A percentile compares a stretch with the other conserved stretches of the same genome.
Conservation (phyloP, 2,797 vertebrate genomes). For the Enteromius viviparus region DNA sequence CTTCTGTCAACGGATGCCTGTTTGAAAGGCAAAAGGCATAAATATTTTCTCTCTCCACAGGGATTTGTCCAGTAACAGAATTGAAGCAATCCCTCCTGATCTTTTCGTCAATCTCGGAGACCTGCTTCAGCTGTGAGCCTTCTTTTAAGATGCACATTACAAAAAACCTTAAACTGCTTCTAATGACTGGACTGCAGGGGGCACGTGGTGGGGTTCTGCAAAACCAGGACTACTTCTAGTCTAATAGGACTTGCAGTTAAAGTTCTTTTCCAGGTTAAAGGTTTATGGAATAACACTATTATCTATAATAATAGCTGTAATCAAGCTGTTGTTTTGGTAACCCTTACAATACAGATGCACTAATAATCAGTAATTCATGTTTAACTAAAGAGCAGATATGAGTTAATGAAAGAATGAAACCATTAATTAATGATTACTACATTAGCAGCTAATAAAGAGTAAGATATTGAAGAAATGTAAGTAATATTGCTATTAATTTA, state of each 20-base stretch:
- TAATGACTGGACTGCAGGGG: neutral
- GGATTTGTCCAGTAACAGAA: constrained; percentile 91
- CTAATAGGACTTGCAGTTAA: neutral
- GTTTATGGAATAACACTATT: neutral
- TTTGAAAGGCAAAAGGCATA: constrained; percentile 28
- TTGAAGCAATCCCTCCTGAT: constrained; percentile 82
- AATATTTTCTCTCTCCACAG: constrained; percentile 74
- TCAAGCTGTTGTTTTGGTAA: neutral
- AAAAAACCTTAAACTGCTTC: neutral
- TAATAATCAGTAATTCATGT: neutral
- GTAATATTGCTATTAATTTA: neutral
- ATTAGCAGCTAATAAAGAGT: neutral
- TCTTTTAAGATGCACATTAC: neutral
- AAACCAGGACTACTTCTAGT: neutral
- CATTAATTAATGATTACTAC: too few species aligned
- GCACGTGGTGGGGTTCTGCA: neutral
- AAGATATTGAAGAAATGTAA: too few species aligned
- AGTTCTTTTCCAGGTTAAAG: neutral
- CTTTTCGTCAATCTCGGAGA: constrained; percentile 89
- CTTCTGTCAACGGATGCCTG: constrained; percentile 24
- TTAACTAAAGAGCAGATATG: neutral
- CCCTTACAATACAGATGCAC: neutral
- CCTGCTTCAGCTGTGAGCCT: constrained; percentile 92
- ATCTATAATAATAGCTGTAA: neutral
- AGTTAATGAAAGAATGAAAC: neutral